Evolutionary conservation across 2,888 invertebrate species (phyloP).

Genomic region (Pycnomerus fuliginosus): DNA sequence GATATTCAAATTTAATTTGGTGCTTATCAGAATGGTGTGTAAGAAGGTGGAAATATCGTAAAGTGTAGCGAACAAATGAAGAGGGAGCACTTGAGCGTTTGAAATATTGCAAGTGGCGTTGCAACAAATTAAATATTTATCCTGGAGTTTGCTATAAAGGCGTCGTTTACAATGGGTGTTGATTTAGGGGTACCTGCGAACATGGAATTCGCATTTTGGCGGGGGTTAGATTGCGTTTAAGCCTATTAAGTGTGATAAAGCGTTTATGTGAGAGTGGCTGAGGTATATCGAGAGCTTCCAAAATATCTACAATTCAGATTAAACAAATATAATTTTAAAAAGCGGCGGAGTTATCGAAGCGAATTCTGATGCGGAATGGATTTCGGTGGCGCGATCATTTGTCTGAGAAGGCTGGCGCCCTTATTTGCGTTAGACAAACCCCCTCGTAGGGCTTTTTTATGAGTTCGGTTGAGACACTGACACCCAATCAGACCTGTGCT

Average conservation of each 20-base stretch:
- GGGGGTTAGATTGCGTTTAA: conserved; percentile 18
- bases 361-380: conserved; percentile 20
- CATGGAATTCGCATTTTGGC: conserved; percentile 22
- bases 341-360: conserved; percentile 18
- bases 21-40: conserved; percentile 12
- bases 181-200: conserved; percentile 18
- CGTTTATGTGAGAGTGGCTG: no score
- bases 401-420: conserved; percentile 21
- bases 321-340: conserved; percentile 41
- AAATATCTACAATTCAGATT: conserved; percentile 22
- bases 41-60: conserved; percentile 11
- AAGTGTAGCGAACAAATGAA: no score
- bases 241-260: conserved; percentile 23
- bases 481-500: conserved; percentile 23
- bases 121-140: conserved; percentile 20
- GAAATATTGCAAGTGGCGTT: conserved; percentile 11
- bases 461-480: conserved; percentile 18
- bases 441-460: conserved; percentile 12
- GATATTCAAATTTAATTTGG: conserved; percentile 22
- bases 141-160: conserved; percentile 10
- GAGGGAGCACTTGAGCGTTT: no score
- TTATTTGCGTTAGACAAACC: conserved; percentile 23
- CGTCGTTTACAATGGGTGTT: conserved; percentile 15
- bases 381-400: conserved; percentile 17
- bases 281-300: no score